These are phyloP conservation scores for Fringilla coelebs DNA, from an alignment of 2,797 vertebrate species.

Conservation along the genomic window DNA sequence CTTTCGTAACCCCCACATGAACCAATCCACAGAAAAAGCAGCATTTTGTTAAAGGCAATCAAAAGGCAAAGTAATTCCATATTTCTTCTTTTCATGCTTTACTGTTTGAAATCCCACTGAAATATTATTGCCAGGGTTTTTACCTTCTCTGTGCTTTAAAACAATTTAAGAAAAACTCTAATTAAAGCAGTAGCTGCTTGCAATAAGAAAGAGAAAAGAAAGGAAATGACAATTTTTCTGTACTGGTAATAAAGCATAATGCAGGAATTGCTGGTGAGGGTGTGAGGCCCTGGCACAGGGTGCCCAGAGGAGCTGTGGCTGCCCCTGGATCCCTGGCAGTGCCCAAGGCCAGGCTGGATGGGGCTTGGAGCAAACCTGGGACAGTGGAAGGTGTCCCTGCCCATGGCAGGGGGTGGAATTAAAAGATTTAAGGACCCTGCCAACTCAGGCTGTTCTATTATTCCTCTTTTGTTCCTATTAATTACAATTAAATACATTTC, in stretches of 20 bases:
- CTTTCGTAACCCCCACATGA: background rate
- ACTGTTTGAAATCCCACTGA: background rate
- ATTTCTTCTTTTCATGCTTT: background rate
- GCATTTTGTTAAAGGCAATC: background rate
- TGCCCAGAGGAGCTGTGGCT: background rate
- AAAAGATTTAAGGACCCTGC: background rate
- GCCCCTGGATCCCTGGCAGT: background rate
- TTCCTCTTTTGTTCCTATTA: background rate
- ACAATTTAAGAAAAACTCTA: background rate
- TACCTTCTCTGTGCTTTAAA: background rate
- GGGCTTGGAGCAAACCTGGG: background rate
- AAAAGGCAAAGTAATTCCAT: background rate
- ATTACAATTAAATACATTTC: background rate
- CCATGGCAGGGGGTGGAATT: background rate
- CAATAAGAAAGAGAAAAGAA: background rate
- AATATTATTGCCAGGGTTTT: background rate
- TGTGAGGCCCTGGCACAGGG: background rate
- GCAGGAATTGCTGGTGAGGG: background rate
- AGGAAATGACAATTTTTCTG: background rate
- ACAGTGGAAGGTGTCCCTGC: fast-evolving
- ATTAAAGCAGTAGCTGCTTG: background rate
- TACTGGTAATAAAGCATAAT: background rate
- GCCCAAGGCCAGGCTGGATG: fast-evolving
- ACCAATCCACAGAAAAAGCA: background rate
- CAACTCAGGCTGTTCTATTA: too few species aligned